These are phyloP conservation scores for Cyclargus thomasi DNA, from an alignment of 1,140 invertebrate genomes.

Conservation along the genomic window DNA sequence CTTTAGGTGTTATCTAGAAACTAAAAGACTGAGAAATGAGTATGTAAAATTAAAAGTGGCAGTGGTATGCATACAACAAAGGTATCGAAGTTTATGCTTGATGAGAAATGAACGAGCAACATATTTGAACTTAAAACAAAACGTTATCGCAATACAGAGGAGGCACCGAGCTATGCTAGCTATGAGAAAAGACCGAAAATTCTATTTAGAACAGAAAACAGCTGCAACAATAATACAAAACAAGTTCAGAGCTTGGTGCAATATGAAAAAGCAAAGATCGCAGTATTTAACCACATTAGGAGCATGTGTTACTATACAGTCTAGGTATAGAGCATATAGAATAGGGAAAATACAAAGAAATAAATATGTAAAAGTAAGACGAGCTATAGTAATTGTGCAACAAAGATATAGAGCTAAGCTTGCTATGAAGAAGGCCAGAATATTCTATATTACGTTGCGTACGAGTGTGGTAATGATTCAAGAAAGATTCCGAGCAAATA, in stretches of 20 bases:
- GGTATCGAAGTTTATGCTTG: constrained; percentile 60
- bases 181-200: constrained; percentile 36
- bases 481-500: constrained; percentile 42
- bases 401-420: constrained; percentile 36
- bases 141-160: constrained; percentile 69
- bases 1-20: constrained; percentile 60
- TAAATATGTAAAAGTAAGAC: constrained; percentile 34
- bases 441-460: constrained; percentile 32
- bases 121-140: constrained; percentile 56
- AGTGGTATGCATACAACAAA: constrained; percentile 63
- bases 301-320: constrained; percentile 52
- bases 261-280: constrained; percentile 38
- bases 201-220: constrained; percentile 26
- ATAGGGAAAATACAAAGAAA: constrained; percentile 39
- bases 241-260: constrained; percentile 46
- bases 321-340: constrained; percentile 43
- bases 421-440: constrained; percentile 37
- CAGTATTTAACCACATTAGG: constrained; percentile 34
- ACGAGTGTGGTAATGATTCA: constrained; percentile 37
- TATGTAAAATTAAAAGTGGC: constrained; percentile 46
- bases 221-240: constrained; percentile 34
- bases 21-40: constrained; percentile 43
- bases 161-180: constrained; percentile 65
- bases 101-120: constrained; percentile 43
- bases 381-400: constrained; percentile 32